phyloP scores from a whole-genome alignment of 1,140 invertebrate genomes.

The Caenorhabditis briggsae region DNA sequence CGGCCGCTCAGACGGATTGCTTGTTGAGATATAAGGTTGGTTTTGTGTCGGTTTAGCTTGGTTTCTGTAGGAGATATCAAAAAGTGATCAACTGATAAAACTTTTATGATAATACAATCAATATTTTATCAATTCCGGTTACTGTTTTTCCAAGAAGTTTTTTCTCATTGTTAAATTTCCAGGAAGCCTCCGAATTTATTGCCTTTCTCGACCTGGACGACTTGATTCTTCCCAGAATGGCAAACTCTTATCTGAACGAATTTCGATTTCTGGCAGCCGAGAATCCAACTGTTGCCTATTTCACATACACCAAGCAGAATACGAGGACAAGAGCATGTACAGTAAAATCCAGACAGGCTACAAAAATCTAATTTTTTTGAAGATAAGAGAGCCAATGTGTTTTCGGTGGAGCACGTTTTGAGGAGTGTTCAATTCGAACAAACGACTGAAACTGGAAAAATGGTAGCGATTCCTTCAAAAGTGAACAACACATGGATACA shows the following conservation, averaged over 20 bases:
- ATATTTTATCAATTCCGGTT: too few relatives aligned
- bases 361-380: not conserved
- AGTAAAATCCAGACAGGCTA: not conserved
- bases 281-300: slow-evolving; percentile 26
- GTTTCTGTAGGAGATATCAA: not conserved
- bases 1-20: slow-evolving; percentile 60
- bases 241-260: slow-evolving; percentile 35
- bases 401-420: slow-evolving; percentile 48
- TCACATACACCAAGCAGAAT: slow-evolving; percentile 52
- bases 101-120: too few relatives aligned
- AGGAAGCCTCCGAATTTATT: slow-evolving; percentile 52
- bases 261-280: slow-evolving; percentile 17
- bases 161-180: too few relatives aligned
- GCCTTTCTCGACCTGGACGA: slow-evolving; percentile 57
- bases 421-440: slow-evolving; percentile 29
- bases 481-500: slow-evolving; percentile 60
- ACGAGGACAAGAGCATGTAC: slow-evolving; percentile 17
- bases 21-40: slow-evolving; percentile 57
- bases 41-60: not conserved
- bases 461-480: slow-evolving; percentile 46
- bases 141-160: too few relatives aligned
- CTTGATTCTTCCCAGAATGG: slow-evolving; percentile 48
- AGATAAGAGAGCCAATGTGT: slow-evolving; percentile 29
- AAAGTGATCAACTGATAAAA: too few relatives aligned
- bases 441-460: slow-evolving; percentile 55